phyloP scores from a whole-genome alignment of 2,888 invertebrate genomes.

The Ditula angustiorana region DNA sequence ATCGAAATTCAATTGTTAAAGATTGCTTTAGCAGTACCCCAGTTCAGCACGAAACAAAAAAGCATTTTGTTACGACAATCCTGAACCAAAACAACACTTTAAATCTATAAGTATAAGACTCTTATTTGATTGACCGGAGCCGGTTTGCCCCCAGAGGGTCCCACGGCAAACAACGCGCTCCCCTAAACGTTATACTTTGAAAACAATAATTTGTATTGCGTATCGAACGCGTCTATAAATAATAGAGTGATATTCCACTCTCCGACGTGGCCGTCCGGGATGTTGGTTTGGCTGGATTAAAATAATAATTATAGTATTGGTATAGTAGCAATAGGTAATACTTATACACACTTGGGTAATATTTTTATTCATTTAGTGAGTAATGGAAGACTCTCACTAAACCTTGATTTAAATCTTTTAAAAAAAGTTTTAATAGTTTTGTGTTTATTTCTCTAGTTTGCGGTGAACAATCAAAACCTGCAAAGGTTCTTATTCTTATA shows the following conservation, averaged over 20 bases:
- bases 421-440: no score
- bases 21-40: conserved; percentile 79
- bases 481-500: no score
- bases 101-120: conserved; percentile 61
- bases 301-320: conserved; percentile 51
- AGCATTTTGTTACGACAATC: conserved; percentile 60
- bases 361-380: not conserved
- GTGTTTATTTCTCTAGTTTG: not conserved
- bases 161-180: conserved; percentile 81
- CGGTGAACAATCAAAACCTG: no score
- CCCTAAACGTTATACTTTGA: conserved; percentile 86
- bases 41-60: conserved; percentile 64
- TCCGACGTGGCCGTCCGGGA: conserved; percentile 51
- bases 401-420: not conserved
- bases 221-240: conserved; percentile 85
- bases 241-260: conserved; percentile 83
- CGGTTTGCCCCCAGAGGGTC: conserved; percentile 74
- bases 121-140: conserved; percentile 57
- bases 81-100: conserved; percentile 62
- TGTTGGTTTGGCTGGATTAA: conserved; percentile 59
- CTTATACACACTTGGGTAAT: not conserved
- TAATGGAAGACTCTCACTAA: not conserved
- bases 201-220: conserved; percentile 86
- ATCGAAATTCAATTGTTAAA: conserved; percentile 84
- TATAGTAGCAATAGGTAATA: conserved; percentile 28